A percentile compares a stretch with the other conserved stretches of the same genome.
Conservation (phyloP, 2,797 vertebrate genomes). For the Coendou prehensilis region DNA sequence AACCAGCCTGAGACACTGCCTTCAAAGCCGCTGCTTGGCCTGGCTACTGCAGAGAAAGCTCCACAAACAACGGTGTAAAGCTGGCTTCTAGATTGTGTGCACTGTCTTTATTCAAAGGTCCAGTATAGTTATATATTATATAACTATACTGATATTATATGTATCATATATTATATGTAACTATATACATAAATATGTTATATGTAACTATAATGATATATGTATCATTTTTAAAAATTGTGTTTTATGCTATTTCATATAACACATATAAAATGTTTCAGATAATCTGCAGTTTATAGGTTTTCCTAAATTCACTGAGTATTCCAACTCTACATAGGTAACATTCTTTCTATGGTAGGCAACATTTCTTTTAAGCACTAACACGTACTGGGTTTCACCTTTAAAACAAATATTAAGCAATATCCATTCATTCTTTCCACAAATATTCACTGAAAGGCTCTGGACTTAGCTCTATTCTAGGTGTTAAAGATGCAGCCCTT, state of each 20-base stretch:
- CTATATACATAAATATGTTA: too few relatives aligned
- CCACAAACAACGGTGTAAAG: background rate
- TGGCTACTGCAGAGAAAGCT: background rate
- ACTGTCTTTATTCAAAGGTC: background rate
- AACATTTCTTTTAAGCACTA: background rate
- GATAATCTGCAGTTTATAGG: background rate
- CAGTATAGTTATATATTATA: background rate
- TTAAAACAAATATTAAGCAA: background rate
- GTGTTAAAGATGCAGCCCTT: background rate
- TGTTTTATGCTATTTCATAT: background rate
- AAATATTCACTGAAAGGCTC: background rate
- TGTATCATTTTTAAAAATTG: background rate
- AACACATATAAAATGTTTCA: background rate
- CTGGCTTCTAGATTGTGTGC: background rate
- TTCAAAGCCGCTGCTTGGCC: background rate
- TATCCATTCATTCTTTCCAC: background rate
- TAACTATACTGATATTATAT: too few relatives aligned
- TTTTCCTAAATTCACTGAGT: background rate
- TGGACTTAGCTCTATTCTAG: background rate
- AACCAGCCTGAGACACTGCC: background rate
- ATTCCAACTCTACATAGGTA: background rate
- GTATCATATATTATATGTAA: too few relatives aligned
- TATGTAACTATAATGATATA: too few relatives aligned
- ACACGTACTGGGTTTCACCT: background rate
- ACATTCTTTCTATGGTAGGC: background rate